Base-by-base conservation (phyloP, 1,140 invertebrate genomes). In the Anoplophora glabripennis region DNA sequence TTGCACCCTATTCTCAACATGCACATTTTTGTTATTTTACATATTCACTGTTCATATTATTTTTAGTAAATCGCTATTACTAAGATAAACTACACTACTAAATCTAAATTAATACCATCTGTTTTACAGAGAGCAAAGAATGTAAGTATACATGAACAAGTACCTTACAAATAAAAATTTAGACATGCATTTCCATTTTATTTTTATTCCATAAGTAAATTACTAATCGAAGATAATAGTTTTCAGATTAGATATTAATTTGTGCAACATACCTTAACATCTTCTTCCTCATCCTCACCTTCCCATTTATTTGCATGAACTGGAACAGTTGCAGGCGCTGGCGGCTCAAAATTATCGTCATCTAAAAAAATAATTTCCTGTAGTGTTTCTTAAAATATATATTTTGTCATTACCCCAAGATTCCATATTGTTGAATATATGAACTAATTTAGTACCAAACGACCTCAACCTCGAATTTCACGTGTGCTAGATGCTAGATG, bases 251-350 rank as follows among this genome's bases (percentile, higher is more conserved):
- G 21, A 5, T 28, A 28, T 3, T 28, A 28, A 28, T 28, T 28
- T 28, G 21, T 28, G 21, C 21, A 36, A n/a, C 41, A 62, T 66
- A 93, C 90, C 84, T 93, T 92, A 60, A 93, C 87, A 60, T 88
- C 86, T 54, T 91, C 89, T 57, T 89, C 88, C 67, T 91, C 90
- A 74, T 94, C 92, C 75, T 94, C 90, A 52, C 90, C 91, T 75
- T 90, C 89, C 90, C 90, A 93, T 83, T 88, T 91, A 76, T 90
- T 89, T n/a, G 65, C 8, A 18, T 33, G 35, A 4, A 59, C 34
- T 18, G 42, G 44, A 42, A 52, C 45, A 49, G 59, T 37, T 10
- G 56, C 47, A 14, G 66, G 54, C n/a, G 54, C 53, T 48, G 56
- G 62, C 15, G 72, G 69, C 37, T 72, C 70, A 61, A 76, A 76